phyloP scores from a whole-genome alignment of 2,888 invertebrate species.

The Agonopterix arenella region DNA sequence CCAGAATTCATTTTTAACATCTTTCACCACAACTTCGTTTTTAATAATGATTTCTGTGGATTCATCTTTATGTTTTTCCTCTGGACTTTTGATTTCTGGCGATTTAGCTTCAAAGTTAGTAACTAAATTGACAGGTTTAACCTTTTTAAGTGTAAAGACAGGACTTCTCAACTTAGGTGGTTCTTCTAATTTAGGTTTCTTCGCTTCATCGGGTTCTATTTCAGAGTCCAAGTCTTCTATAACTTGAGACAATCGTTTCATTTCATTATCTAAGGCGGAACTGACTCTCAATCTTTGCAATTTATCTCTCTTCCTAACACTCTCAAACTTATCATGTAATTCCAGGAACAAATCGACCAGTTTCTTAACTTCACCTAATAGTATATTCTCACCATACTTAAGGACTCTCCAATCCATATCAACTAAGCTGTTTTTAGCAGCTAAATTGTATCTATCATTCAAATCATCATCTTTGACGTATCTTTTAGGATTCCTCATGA shows the following conservation, averaged over 20 bases:
- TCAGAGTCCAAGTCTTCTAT: conserved; percentile 60
- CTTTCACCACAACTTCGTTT: conserved; percentile 34
- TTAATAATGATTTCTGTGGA: conserved; percentile 34
- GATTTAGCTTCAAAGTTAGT: conserved; percentile 34
- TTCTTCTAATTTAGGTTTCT: conserved; percentile 30
- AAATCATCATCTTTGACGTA: conserved; percentile 40
- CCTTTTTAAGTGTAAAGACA: conserved; percentile 55
- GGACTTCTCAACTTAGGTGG: conserved; percentile 44
- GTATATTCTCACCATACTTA: conserved; percentile 67
- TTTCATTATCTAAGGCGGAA: conserved; percentile 61
- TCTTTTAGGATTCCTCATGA: conserved; percentile 36
- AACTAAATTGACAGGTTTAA: conserved; percentile 45
- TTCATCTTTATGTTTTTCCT: conserved; percentile 41
- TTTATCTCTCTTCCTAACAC: conserved; percentile 40
- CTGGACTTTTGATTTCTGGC: conserved; percentile 28
- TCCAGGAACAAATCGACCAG: conserved; percentile 53
- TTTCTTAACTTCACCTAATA: conserved; percentile 62
- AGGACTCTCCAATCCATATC: conserved; percentile 71
- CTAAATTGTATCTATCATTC: conserved; percentile 56
- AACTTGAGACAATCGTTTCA: conserved; percentile 62
- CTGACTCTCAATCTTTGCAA: conserved; percentile 41
- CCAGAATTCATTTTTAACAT: conserved; percentile 55
- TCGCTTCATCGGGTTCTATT: conserved; percentile 21
- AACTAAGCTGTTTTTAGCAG: conserved; percentile 54
- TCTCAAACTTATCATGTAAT: conserved; percentile 38